Evolutionary conservation across 2,888 invertebrate genomes (phyloP).

Genomic region (Aquatica leii): DNA sequence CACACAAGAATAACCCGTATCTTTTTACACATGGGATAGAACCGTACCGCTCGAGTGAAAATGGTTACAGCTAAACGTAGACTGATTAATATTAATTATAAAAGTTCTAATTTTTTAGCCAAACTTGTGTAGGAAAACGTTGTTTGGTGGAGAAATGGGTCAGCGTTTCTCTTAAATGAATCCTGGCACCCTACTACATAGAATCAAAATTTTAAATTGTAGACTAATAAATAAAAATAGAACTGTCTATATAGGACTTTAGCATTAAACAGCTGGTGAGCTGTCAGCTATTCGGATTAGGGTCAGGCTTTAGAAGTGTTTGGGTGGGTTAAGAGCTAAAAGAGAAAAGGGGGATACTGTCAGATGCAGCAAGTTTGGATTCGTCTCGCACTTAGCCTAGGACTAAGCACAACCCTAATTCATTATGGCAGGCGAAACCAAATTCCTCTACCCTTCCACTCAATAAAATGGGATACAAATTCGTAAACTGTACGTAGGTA

Average conservation of each 20-base stretch:
- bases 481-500: no score
- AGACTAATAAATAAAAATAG: slow-evolving; percentile 50
- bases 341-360: slow-evolving; percentile 49
- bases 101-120: neutral
- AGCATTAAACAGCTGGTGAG: slow-evolving; percentile 58
- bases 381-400: slow-evolving; percentile 56
- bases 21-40: slow-evolving; percentile 52
- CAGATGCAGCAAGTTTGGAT: slow-evolving; percentile 55
- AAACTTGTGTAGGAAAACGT: neutral
- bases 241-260: slow-evolving; percentile 55
- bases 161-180: no score
- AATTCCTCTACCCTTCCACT: slow-evolving; percentile 14
- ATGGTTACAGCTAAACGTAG: slow-evolving; percentile 36
- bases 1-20: slow-evolving; percentile 54
- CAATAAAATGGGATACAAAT: neutral
- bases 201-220: no score
- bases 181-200: no score
- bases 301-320: slow-evolving; percentile 56
- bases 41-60: slow-evolving; percentile 37
- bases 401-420: slow-evolving; percentile 58
- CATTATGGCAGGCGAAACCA: slow-evolving; percentile 57
- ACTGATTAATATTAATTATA: slow-evolving; percentile 15
- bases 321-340: slow-evolving; percentile 46
- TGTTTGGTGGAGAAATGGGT: no score
- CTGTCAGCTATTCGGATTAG: slow-evolving; percentile 60